These are phyloP conservation scores for Sycophila texana DNA, from an alignment of 2,888 invertebrate species.

Conservation along the genomic window DNA sequence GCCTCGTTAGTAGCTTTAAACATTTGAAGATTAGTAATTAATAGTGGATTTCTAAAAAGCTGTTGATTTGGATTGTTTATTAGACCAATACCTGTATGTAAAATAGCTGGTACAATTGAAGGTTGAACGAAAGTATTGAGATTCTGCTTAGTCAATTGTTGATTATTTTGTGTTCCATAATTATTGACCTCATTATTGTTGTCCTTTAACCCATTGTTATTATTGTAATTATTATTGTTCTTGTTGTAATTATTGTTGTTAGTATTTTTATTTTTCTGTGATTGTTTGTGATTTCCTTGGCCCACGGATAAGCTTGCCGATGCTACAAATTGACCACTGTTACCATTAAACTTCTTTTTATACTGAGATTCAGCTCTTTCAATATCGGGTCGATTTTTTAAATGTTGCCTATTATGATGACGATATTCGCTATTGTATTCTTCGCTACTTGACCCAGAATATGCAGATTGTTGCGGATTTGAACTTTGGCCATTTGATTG, in stretches of 20 bases:
- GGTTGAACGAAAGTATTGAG: conserved; percentile 59
- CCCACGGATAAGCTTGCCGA: conserved; percentile 67
- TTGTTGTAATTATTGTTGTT: conserved; percentile 23
- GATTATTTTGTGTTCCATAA: conserved; percentile 58
- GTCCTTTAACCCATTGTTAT: conserved; percentile 29
- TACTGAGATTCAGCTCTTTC: conserved; percentile 56
- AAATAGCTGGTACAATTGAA: conserved; percentile 65
- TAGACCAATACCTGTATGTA: conserved; percentile 62
- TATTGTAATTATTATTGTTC: not conserved
- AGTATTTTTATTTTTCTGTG: not conserved
- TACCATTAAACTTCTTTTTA: conserved; percentile 55
- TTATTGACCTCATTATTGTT: conserved; percentile 51
- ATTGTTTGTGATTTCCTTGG: conserved; percentile 54
- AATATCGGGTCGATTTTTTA: conserved; percentile 57
- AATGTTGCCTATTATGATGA: conserved; percentile 58
- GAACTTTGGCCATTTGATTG: conserved; percentile 65
- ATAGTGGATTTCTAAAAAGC: conserved; percentile 54
- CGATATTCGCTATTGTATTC: conserved; percentile 66
- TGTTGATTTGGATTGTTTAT: conserved; percentile 62
- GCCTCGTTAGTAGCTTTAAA: conserved; percentile 65
- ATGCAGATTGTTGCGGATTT: conserved; percentile 55
- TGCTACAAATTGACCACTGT: conserved; percentile 63
- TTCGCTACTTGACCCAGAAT: conserved; percentile 59
- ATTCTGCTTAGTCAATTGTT: conserved; percentile 55
- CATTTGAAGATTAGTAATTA: conserved; percentile 59